A percentile compares a stretch with the other conserved stretches of the same genome.
Evolutionary conservation across 2,797 vertebrate genomes (phyloP).

Genomic region (Anniella stebbinsi): DNA sequence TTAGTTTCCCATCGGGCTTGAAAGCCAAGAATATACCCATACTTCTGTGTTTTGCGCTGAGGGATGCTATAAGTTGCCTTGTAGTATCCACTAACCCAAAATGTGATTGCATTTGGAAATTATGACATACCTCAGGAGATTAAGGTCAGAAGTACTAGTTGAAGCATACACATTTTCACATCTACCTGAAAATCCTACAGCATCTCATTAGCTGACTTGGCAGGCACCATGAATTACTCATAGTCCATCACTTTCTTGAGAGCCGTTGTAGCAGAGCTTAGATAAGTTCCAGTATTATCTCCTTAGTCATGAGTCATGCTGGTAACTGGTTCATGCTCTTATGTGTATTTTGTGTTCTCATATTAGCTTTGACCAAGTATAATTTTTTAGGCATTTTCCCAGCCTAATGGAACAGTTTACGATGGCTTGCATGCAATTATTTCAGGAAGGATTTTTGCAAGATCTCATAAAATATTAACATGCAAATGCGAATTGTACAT

Average conservation of each 20-base stretch:
- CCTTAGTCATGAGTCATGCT: constrained; percentile 20
- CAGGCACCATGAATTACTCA: constrained; percentile 60
- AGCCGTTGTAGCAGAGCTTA: constrained; percentile 20
- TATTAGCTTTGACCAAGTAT: constrained; percentile 50
- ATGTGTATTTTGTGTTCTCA: constrained; percentile 51
- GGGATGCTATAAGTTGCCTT: constrained; percentile 1
- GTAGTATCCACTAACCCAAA: constrained; percentile 7
- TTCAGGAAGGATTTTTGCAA: constrained; percentile 53
- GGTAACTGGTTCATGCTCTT: constrained; percentile 58
- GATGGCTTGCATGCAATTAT: constrained; percentile 49
- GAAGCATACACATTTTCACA: constrained; percentile 12
- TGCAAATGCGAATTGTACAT: constrained; percentile 29
- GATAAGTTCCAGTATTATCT: background rate
- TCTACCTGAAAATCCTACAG: constrained; percentile 36
- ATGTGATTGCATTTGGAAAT: constrained; percentile 18
- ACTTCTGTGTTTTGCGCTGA: background rate
- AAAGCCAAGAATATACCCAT: background rate
- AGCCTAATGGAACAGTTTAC: constrained; percentile 66
- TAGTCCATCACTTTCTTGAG: constrained; percentile 36
- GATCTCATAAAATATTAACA: constrained; percentile 50
- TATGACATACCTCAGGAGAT: background rate
- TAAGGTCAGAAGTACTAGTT: background rate
- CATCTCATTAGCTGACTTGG: constrained; percentile 49
- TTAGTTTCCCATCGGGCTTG: background rate
- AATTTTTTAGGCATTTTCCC: constrained; percentile 69